Base-by-base conservation (phyloP, 1,140 invertebrate species). In the Patella vulgata region DNA sequence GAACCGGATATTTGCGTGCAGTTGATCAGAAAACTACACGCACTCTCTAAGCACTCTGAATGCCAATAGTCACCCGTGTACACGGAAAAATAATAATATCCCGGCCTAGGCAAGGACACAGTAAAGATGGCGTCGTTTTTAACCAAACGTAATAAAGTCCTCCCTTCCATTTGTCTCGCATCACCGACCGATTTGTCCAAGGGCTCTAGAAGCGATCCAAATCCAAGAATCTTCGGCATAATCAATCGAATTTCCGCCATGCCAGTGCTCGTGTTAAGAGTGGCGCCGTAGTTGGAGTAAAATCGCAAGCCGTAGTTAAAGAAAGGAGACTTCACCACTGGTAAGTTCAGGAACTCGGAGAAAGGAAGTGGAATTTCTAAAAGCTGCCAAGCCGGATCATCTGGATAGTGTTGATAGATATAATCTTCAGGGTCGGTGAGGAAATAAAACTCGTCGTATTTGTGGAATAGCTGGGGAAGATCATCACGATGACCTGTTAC, bases 321-420 rank as follows among this genome's bases (percentile, higher is more conserved):
- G 59, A 83, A 83, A 31, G 82, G 82, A 9, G 82, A 83, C 48
- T 83, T 83, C 19, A 83, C 74, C 28, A 83, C 77, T 0, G 87
- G 87, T 23, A 86, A 70, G 56, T 78, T 74, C 30, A 87, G 83
- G 75, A 88, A 88, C 48, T 87, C 81, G 9, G 86, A 85, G 63
- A 88, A 79, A 17, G 81, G 83, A 14, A 88, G 68, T 17, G 86
- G 85, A 48, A 81, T 81, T 47, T 85, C 82, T 51, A 88, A 68
- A 25, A 88, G 79, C 71, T 88, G 87, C 87, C 87, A 88, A 46
- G 77, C 77, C 14, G 70, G 71, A 50, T 86, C 81, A 66, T 86
- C 86, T 2, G 87, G 87, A 70, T 85, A 87, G 71, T 88, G 87
- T n/a, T 87, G 86, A 74, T 84, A 87, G 43, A 87, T 86, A 63